Conservation (phyloP, 2,113 vertebrate species). For the Arenaria interpres region DNA sequence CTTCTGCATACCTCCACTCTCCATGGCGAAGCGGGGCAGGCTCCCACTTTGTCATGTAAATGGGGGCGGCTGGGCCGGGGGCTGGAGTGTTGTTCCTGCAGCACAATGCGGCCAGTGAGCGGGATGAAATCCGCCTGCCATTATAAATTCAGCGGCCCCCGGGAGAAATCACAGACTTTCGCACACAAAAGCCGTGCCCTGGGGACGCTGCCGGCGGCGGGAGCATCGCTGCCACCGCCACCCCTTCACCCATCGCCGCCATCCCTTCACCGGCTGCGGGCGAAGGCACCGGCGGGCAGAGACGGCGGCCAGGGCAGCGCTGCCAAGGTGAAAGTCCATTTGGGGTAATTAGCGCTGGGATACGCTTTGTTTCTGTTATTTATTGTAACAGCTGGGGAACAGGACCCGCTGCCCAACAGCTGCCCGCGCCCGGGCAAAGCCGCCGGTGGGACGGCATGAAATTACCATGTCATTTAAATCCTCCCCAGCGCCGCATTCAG, state of each 20-base stretch:
- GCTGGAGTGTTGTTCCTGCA: conserved; percentile 29
- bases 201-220: not conserved
- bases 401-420: conserved; percentile 38
- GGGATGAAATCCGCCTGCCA: conserved; percentile 52
- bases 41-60: conserved; percentile 77
- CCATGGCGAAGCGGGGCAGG: conserved; percentile 61
- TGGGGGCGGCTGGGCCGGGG: conserved; percentile 10
- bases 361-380: not conserved
- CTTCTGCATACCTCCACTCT: conserved; percentile 63
- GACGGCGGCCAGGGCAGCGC: not conserved
- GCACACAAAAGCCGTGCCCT: conserved; percentile 36
- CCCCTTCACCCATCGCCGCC: not conserved
- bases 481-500: conserved; percentile 21
- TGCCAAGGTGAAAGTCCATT: not conserved
- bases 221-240: not conserved
- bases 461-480: conserved; percentile 66
- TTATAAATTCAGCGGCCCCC: conserved; percentile 49
- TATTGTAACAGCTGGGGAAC: conserved; percentile 53
- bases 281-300: not conserved
- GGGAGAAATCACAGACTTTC: conserved; percentile 29
- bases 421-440: conserved; percentile 4
- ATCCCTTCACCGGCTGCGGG: accelerated
- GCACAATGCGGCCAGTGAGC: conserved; percentile 63
- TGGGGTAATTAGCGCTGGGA: not conserved
- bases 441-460: conserved; percentile 35